Evolutionary conservation across 2,113 vertebrate genomes (phyloP), one percentile per base, ranked within the genome.

Genomic region (Calidris pygmaea): DNA sequence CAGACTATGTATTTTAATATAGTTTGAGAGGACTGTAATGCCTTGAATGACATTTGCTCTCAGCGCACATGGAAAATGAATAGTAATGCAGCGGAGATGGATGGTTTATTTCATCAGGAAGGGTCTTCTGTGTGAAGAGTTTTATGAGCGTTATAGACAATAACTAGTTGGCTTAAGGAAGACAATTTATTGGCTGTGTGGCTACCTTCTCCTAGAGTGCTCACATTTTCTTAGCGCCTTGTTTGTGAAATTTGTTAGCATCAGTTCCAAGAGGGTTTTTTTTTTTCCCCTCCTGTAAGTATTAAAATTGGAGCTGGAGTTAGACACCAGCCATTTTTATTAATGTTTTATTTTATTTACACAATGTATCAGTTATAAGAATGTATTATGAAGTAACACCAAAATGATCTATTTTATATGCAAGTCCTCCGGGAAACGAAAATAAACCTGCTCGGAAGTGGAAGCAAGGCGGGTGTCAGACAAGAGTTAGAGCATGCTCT

Each of bases 1-100:
- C 92, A 88, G 91, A 88, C 96, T 88, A 93, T 94, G 93, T 97
- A 95, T 98, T 98, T 97, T 97, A 97, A 98, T 96, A 96, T 24
- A 67, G 89, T 96, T 96, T 87, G 97, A 97, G 96, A 91, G 96
- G 89, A 95, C 73, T 88, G 87, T 86, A 96, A 96, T 96, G 94
- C 81, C 95, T 92, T 72, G 93, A 93, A 96, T 96, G 97, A 94
- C 94, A 95, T 95, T 97, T 96, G 93, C 96, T 96, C 97, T 97
- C 92, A 60, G 65, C 11, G 17, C 93, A 88, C 94, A 95, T 15
- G 17, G 94, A 97, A 95, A 97, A 97, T 97, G 96, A 97, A 97
- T 96, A 96, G 96, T 95, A 97, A 97, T 96, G 96, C 85, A 39
- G 81, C 0, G 1, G 84, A 95, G 96, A 97, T 80, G 92, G 96